Base-by-base conservation (phyloP, 1,140 invertebrate species). In the Antheraea mylitta region DNA sequence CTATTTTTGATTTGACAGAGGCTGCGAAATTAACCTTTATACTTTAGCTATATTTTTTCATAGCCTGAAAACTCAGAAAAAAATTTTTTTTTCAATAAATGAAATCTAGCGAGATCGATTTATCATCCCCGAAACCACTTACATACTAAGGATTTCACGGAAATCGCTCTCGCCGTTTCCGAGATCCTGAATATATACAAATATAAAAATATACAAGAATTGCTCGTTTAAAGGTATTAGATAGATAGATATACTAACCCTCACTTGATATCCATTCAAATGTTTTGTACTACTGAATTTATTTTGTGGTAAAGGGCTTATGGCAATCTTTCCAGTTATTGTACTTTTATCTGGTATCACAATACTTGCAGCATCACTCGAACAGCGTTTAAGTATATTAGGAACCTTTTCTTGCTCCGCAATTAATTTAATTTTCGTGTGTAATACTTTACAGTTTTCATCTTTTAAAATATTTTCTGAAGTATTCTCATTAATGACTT, bases 401-500 rank as follows among this genome's bases (percentile, higher is more conserved):
- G 82, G 81, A 16, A 86, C 53, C 59, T 80, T 85, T 42, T 80
- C 86, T 60, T 84, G 82, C 37, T 86, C 76, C 8, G 83, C 71
- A 68, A 84, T 59, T 18, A 82, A 67, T 42, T 79, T 75, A 10
- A 78, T 76, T 70, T 78, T 71, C 0, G 71, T 73, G 68, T 77
- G 76, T 18, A 75, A 64, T 18, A 69, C 16, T 66, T 72, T 67
- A 13, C 79, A 73, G 18, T 67, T 78, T 7, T 81, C 79, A 7
- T 81, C 78, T 61, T 73, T 83, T 64, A 69, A 60, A 45, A 73
- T 72, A 62, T 67, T 80, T 53, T 63, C 65, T 59, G 61, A 45
- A 7, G 69, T 72, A 67, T 89, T 81, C 69, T 91, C 89, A 78
- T 91, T 91, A 7, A 87, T 78, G 7, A 91, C 86, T 76, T 86